Conservation (phyloP, 2,888 invertebrate species). For the Callyntrura sp. region DNA sequence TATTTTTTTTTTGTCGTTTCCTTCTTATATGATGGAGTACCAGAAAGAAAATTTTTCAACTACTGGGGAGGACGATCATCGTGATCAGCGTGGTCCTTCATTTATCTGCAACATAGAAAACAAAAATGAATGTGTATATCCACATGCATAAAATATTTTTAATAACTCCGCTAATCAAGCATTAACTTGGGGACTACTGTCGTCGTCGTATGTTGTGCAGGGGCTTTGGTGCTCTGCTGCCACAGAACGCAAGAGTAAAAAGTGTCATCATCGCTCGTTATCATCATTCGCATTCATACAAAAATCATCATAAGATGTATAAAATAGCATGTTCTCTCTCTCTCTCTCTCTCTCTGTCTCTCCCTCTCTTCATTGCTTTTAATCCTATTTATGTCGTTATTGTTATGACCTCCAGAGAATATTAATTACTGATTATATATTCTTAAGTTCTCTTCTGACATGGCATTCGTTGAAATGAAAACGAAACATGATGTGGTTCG, state of each 20-base stretch:
- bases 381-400: constrained; percentile 39
- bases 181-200: constrained; percentile 14
- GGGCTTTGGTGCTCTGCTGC: neutral
- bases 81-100: constrained; percentile 72
- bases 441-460: no score
- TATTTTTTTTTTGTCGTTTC: neutral
- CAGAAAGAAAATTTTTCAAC: constrained; percentile 27
- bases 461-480: no score
- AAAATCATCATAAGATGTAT: constrained; percentile 25
- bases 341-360: no score
- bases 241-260: neutral
- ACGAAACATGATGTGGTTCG: no score
- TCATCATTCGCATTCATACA: neutral
- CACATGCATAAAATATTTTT: neutral
- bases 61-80: neutral
- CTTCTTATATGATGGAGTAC: constrained; percentile 7
- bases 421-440: neutral
- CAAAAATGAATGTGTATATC: constrained; percentile 1
- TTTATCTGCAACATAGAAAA: constrained; percentile 74
- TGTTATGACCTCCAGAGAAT: constrained; percentile 48
- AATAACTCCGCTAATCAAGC: constrained; percentile 33
- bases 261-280: neutral
- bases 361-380: no score
- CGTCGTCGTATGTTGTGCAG: no score
- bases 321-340: neutral